These are phyloP conservation scores for Caradrina kadenii DNA, from an alignment of 2,888 invertebrate genomes.

Conservation along the genomic window DNA sequence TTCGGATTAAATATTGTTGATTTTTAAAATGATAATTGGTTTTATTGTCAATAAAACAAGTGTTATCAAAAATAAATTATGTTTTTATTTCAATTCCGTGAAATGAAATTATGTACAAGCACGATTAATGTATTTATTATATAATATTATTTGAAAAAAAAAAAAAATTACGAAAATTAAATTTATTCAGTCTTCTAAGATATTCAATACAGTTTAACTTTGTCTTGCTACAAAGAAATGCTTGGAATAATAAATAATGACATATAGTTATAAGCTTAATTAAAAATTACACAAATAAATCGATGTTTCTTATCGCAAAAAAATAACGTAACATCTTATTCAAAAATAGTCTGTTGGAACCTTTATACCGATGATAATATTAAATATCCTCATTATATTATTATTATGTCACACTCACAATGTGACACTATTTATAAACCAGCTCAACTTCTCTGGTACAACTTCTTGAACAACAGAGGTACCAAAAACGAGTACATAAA, in stretches of 20 bases:
- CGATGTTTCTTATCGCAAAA: conserved; percentile 32
- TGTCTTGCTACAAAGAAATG: conserved; percentile 63
- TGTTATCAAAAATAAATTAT: conserved; percentile 86
- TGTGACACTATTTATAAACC: not conserved
- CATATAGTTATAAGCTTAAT: conserved; percentile 18
- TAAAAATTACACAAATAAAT: conserved; percentile 30
- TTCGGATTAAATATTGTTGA: conserved; percentile 53
- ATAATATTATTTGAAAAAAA: conserved; percentile 64
- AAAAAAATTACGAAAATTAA: conserved; percentile 78
- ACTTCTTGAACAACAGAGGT: not conserved
- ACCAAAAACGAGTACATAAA: not conserved
- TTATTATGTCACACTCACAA: conserved; percentile 1
- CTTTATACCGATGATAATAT: not conserved
- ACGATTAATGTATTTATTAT: conserved; percentile 73
- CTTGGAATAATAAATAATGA: conserved; percentile 48
- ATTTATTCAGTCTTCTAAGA: conserved; percentile 87
- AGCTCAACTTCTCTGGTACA: not conserved
- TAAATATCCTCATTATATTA: not conserved
- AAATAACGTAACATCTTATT: conserved; percentile 31
- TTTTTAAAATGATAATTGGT: conserved; percentile 58
- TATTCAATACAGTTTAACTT: conserved; percentile 86
- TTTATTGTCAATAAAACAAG: conserved; percentile 76
- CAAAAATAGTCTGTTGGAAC: conserved; percentile 1
- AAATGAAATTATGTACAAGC: conserved; percentile 76
- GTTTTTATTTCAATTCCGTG: conserved; percentile 84